phyloP scores from a whole-genome alignment of 1,140 invertebrate species.

The Acromyrmex charruanus region DNA sequence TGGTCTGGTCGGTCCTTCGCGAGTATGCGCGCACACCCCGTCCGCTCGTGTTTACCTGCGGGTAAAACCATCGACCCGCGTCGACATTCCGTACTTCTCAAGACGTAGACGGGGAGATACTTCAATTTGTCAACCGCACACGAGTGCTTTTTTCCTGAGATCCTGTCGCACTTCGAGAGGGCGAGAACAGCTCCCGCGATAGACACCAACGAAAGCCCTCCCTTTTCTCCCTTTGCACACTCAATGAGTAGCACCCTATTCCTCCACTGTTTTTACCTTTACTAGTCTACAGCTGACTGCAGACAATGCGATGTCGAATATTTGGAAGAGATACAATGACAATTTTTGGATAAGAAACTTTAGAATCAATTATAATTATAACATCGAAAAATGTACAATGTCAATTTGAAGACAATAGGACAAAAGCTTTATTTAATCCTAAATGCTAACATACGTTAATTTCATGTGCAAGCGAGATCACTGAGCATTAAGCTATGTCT shows the following conservation, averaged over 20 bases:
- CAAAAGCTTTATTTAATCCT: not conserved
- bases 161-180: slow-evolving; percentile 65
- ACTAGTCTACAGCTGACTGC: not conserved
- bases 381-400: not conserved
- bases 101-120: slow-evolving; percentile 74
- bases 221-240: not conserved
- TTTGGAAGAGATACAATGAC: not conserved
- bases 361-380: slow-evolving; percentile 8
- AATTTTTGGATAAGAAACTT: slow-evolving; percentile 17
- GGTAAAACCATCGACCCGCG: slow-evolving; percentile 74
- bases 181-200: slow-evolving; percentile 50
- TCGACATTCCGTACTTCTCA: slow-evolving; percentile 64
- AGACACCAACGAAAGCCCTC: slow-evolving; percentile 46
- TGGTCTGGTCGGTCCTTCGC: not conserved
- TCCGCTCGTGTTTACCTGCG: slow-evolving; percentile 76
- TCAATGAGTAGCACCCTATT: slow-evolving; percentile 7
- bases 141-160: slow-evolving; percentile 75
- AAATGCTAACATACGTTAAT: too few relatives aligned
- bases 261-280: slow-evolving; percentile 5
- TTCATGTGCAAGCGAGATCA: too few relatives aligned
- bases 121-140: slow-evolving; percentile 80
- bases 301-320: slow-evolving; percentile 21
- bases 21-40: slow-evolving; percentile 51
- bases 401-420: not conserved
- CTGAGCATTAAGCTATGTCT: too few relatives aligned